These are phyloP conservation scores for Mus pahari DNA, from an alignment of 2,113 vertebrate species.

Conservation along the genomic window DNA sequence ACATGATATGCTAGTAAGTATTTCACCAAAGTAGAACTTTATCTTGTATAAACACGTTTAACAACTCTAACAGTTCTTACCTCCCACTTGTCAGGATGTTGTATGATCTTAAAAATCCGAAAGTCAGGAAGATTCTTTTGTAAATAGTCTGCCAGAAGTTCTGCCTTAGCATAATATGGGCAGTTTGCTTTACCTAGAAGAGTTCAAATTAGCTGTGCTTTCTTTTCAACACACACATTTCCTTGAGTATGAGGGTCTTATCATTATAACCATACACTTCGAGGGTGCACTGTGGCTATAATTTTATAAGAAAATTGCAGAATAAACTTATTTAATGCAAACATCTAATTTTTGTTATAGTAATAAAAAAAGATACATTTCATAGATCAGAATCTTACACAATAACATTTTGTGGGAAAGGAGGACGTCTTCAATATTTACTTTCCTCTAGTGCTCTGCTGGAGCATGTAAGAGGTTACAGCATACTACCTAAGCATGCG, in stretches of 20 bases:
- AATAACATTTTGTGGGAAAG: conserved; percentile 14
- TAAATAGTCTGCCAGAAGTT: conserved; percentile 92
- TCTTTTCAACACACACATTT: background rate
- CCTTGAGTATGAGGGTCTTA: background rate
- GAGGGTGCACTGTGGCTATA: background rate
- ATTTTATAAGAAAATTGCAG: background rate
- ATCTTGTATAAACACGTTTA: background rate
- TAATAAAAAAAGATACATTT: conserved; percentile 38
- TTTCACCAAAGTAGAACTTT: conserved; percentile 18
- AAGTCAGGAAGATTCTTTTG: conserved; percentile 91
- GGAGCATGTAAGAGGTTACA: background rate
- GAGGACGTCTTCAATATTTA: conserved; percentile 8
- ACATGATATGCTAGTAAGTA: background rate
- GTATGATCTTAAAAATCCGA: conserved; percentile 90
- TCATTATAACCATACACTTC: background rate
- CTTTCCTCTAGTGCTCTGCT: background rate
- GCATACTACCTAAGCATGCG: background rate
- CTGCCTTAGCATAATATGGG: conserved; percentile 93
- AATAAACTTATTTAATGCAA: background rate
- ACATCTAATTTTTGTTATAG: conserved; percentile 38
- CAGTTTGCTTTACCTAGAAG: conserved; percentile 92
- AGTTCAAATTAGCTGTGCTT: conserved; percentile 58
- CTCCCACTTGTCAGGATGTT: conserved; percentile 92
- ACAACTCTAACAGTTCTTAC: conserved; percentile 82
- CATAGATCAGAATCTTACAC: background rate